A percentile compares a stretch with the other conserved stretches of the same genome.
Evolutionary conservation across 92 coral and sea anemone genomes (phyloP).

Genomic region (Epizoanthus fatuus): DNA sequence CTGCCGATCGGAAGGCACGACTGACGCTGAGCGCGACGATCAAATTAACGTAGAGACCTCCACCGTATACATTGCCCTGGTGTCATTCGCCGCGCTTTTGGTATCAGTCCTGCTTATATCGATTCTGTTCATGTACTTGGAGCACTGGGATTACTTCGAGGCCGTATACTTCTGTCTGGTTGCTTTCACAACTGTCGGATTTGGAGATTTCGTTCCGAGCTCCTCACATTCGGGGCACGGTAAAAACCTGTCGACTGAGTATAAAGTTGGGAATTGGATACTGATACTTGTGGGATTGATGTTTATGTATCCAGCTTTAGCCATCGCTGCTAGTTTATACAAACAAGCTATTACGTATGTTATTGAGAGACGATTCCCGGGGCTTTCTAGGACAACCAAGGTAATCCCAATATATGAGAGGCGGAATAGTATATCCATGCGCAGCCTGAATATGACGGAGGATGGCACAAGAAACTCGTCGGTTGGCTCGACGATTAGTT

Average conservation of each 20-base stretch:
- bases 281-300: slow-evolving; percentile 60
- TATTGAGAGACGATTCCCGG: background rate
- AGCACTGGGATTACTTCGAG: slow-evolving; percentile 66
- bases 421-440: background rate
- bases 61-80: slow-evolving; percentile 38
- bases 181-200: slow-evolving; percentile 74
- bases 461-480: background rate
- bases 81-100: slow-evolving; percentile 32
- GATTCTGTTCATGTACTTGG: slow-evolving; percentile 60
- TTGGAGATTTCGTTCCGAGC: slow-evolving; percentile 78
- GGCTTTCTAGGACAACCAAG: slow-evolving; percentile 18
- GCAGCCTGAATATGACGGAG: background rate
- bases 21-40: background rate
- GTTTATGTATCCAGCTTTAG: slow-evolving; percentile 72
- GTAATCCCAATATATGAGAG: slow-evolving; percentile 8
- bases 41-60: slow-evolving; percentile 37
- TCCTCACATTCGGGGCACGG: slow-evolving; percentile 47
- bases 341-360: slow-evolving; percentile 43
- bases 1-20: background rate
- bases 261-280: slow-evolving; percentile 71
- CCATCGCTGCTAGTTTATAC: slow-evolving; percentile 65
- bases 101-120: slow-evolving; percentile 33
- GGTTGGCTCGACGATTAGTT: slow-evolving; percentile 27
- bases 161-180: slow-evolving; percentile 71
- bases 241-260: slow-evolving; percentile 56